Percentiles rank a stretch among this genome's conserved stretches.
Evolutionary conservation across 2,888 invertebrate genomes (phyloP).

Genomic region (Teleogryllus oceanicus): DNA sequence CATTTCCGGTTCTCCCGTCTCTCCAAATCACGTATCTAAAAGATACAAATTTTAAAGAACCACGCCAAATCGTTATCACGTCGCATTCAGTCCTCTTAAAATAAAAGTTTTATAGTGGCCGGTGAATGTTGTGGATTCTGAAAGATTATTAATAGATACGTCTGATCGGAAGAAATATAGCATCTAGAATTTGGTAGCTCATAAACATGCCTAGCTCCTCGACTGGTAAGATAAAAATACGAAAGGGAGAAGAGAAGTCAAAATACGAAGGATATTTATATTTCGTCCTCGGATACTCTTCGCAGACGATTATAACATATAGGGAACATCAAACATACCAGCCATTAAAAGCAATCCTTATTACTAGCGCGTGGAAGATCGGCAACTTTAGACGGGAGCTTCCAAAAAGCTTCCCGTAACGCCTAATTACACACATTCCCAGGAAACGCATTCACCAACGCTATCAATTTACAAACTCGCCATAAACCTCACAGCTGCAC

Average conservation of each 20-base stretch:
- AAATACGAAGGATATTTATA: conserved; percentile 18
- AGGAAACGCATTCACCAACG: neutral
- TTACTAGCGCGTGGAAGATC: neutral
- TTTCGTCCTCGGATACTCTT: neutral
- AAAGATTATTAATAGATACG: neutral
- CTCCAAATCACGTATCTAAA: too few relatives aligned
- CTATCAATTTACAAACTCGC: too few relatives aligned
- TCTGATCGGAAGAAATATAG: neutral
- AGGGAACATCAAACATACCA: conserved; percentile 18
- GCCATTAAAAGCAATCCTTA: conserved; percentile 1
- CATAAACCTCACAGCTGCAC: too few relatives aligned
- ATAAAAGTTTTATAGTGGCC: neutral
- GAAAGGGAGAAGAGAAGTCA: neutral
- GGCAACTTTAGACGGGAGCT: neutral
- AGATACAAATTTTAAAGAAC: too few relatives aligned
- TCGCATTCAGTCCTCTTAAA: too few relatives aligned
- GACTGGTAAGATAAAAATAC: neutral
- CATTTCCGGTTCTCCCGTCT: too few relatives aligned
- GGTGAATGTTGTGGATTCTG: neutral
- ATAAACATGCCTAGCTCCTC: neutral
- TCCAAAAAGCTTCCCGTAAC: neutral
- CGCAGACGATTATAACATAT: neutral
- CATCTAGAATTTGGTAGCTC: neutral
- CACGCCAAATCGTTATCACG: too few relatives aligned
- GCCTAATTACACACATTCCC: neutral